Evolutionary conservation across 2,797 vertebrate genomes (phyloP).

Genomic region (Urosaurus nigricauda): DNA sequence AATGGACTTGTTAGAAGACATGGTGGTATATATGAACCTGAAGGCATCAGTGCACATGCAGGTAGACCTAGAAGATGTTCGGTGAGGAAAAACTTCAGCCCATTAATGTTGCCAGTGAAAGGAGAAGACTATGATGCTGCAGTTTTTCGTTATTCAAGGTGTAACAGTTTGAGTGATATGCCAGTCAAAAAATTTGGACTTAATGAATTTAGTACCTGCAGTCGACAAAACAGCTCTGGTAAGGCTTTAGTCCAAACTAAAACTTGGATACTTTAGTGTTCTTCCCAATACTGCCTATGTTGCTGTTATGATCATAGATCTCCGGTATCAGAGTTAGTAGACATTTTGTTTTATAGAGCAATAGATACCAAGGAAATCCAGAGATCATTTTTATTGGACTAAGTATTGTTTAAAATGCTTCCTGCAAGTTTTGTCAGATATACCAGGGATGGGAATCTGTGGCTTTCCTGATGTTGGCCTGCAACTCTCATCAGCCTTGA

Average conservation of each 20-base stretch:
- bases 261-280: rapidly evolving
- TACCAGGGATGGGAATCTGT: neutral
- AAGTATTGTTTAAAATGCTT: rapidly evolving
- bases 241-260: constrained; percentile 46
- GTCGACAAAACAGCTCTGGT: constrained; percentile 66
- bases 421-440: neutral
- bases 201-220: constrained; percentile 9
- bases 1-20: constrained; percentile 82
- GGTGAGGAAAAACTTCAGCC: constrained; percentile 40
- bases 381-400: neutral
- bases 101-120: constrained; percentile 35
- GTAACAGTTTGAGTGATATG: neutral
- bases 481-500: neutral
- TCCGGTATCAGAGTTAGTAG: neutral
- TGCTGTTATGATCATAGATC: neutral
- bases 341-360: neutral
- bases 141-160: constrained; percentile 33
- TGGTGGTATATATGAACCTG: constrained; percentile 66
- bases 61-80: constrained; percentile 64
- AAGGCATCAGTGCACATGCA: neutral
- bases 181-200: neutral
- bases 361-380: neutral
- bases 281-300: rapidly evolving
- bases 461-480: neutral
- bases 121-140: constrained; percentile 53